A percentile compares a stretch with the other conserved stretches of the same genome.
These are phyloP conservation scores for Verasper variegatus DNA, from an alignment of 2,113 vertebrate species.

Conservation along the genomic window DNA sequence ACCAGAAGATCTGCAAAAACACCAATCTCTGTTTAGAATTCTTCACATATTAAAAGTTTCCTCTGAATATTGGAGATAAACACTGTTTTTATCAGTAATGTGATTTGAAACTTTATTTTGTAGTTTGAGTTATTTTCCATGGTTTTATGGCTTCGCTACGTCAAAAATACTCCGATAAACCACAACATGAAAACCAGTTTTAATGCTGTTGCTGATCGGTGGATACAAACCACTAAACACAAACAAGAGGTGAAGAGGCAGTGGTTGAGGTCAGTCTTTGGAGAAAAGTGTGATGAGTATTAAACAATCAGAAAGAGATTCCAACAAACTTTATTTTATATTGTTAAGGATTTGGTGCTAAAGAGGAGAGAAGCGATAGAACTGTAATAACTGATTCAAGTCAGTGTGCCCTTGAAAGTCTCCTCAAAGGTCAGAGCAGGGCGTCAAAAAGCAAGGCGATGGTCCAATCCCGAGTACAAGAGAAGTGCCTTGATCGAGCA, in stretches of 20 bases:
- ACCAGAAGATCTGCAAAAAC: too few relatives aligned
- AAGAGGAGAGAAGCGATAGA: neutral
- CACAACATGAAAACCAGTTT: neutral
- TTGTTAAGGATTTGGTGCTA: neutral
- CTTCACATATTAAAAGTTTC: too few relatives aligned
- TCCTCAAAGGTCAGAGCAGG: neutral
- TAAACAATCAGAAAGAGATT: neutral
- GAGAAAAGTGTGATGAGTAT: neutral
- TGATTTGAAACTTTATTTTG: too few relatives aligned
- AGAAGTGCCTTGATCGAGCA: constrained; percentile 56
- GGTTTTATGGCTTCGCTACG: too few relatives aligned
- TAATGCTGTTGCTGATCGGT: neutral
- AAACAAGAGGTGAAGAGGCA: neutral
- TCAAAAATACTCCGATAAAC: too few relatives aligned
- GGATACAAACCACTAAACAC: neutral
- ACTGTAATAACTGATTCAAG: neutral
- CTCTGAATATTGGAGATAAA: too few relatives aligned
- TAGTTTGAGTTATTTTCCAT: too few relatives aligned
- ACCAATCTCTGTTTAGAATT: too few relatives aligned
- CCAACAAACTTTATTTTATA: neutral
- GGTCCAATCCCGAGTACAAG: neutral
- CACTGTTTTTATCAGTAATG: too few relatives aligned
- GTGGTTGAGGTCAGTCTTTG: neutral
- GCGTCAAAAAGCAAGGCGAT: neutral
- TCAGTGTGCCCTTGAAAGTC: neutral